These are phyloP conservation scores for Crepidodera aurea DNA, from an alignment of 2,888 invertebrate genomes.

Conservation along the genomic window DNA sequence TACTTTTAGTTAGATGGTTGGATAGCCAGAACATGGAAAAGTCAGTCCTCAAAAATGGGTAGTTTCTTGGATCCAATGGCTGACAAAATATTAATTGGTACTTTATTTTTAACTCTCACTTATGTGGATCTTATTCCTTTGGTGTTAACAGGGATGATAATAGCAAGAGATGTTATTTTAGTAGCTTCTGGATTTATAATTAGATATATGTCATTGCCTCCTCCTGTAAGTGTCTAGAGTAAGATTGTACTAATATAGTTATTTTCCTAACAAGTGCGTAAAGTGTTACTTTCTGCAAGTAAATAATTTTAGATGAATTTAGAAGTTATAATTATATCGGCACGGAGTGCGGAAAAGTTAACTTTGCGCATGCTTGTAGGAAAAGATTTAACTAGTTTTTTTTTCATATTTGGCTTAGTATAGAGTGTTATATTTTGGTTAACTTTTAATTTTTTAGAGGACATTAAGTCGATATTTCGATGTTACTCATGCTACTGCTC, in stretches of 20 bases:
- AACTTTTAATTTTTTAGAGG: constrained; percentile 69
- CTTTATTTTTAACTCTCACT: constrained; percentile 86
- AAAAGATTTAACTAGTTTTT: no score
- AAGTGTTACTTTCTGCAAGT: no score
- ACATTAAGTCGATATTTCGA: constrained; percentile 90
- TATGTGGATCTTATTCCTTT: constrained; percentile 86
- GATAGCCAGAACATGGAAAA: constrained; percentile 92
- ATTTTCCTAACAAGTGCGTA: no score
- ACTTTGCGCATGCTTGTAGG: no score
- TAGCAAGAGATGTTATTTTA: constrained; percentile 83
- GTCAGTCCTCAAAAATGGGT: constrained; percentile 92
- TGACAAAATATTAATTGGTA: constrained; percentile 92
- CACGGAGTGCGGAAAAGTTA: no score
- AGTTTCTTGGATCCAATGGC: constrained; percentile 97
- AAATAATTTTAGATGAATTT: no score
- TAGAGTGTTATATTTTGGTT: no score
- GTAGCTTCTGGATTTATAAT: constrained; percentile 89
- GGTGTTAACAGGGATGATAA: constrained; percentile 80
- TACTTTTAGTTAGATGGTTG: constrained; percentile 88
- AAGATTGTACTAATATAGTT: no score
- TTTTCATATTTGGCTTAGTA: no score
- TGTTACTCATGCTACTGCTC: constrained; percentile 90
- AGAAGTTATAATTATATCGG: no score
- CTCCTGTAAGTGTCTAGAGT: constrained; percentile 73
- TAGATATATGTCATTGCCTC: constrained; percentile 87